Evolutionary conservation across 1,140 invertebrate species (phyloP), one percentile per base, ranked within the genome.

Genomic region (Conopomorpha cramerella): DNA sequence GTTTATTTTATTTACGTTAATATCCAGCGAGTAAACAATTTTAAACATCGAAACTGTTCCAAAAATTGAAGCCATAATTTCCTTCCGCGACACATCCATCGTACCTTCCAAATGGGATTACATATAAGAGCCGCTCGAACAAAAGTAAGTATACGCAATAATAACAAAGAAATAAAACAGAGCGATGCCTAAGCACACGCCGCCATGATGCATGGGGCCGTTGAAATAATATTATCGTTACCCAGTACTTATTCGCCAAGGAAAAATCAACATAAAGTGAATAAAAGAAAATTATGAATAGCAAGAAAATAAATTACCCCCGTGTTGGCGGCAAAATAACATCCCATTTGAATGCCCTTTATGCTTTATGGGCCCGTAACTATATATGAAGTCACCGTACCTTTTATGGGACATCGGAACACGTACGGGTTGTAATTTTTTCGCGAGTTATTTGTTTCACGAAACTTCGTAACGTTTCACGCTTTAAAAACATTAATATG

Each of bases 271-370:
- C 71, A 76, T 76, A 76, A 76, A 76, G 71, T 76, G 71, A 76
- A 76, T 76, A 76, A 76, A 76, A 72, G 67, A 76, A 76, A 76
- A 76, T 76, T 76, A 76, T 76, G 71, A 76, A 76, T 71, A 60
- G 66, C 71, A 56, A 59, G 51, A 52, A 72, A 73, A 76, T 76
- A 76, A 76, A 76, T 76, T 76, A 73, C 64, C 55, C n/a, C 57
- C 46, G 61, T 63, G 66, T 76, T 70, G 67, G 71, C 68, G 67
- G 71, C 67, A 70, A 76, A 76, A 76, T 76, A 76, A 76, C 71
- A 76, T 76, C 71, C 65, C 71, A 72, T 72, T 71, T 76, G 67
- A 76, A 76, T 76, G 67, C 71, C 62, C 68, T 72, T 72, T 76
- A 71, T 76, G 67, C 60, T 76, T 76, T 76, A 76, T 72, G 62